These are phyloP conservation scores for Tineola bisselliella DNA, from an alignment of 2,888 invertebrate species.

Conservation along the genomic window DNA sequence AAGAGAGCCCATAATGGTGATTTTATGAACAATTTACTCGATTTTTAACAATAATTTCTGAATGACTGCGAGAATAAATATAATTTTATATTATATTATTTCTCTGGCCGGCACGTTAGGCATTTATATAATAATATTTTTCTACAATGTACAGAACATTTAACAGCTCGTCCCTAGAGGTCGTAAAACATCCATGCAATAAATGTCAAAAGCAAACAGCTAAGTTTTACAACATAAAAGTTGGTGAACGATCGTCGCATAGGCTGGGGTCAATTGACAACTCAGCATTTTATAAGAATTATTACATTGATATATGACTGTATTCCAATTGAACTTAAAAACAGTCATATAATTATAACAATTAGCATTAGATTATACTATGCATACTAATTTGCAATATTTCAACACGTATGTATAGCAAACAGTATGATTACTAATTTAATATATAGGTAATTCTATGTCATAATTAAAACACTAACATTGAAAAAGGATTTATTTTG, in stretches of 20 bases:
- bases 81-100: background rate
- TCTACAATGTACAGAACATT: conserved; percentile 30
- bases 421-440: no score
- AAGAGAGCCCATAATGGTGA: no score
- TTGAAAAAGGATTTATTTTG: no score
- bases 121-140: background rate
- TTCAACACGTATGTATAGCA: no score
- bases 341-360: no score
- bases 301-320: background rate
- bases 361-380: no score
- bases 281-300: conserved; percentile 6
- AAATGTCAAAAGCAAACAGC: conserved; percentile 56
- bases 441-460: no score
- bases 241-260: conserved; percentile 38
- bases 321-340: no score
- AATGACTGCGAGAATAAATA: background rate
- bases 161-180: conserved; percentile 33
- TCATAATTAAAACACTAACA: no score
- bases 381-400: no score
- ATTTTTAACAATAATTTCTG: background rate
- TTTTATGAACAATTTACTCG: background rate
- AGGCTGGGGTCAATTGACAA: conserved; percentile 20
- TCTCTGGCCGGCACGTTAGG: background rate
- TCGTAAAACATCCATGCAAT: conserved; percentile 59
- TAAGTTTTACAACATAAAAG: conserved; percentile 56